Evolutionary conservation across 1,140 invertebrate species (phyloP).

Genomic region (Saccostrea glomerata): DNA sequence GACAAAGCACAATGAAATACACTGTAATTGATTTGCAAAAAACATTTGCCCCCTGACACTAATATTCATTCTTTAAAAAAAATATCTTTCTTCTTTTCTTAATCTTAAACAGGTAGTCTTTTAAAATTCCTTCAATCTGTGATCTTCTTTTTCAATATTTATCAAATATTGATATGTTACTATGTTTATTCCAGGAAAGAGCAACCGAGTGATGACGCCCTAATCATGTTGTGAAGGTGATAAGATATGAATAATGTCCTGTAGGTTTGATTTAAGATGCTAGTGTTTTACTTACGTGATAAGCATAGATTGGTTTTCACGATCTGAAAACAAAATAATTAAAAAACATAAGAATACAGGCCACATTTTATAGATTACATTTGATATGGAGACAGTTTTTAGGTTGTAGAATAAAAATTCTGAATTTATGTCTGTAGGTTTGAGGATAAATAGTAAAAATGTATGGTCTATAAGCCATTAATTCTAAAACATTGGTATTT

Average conservation of each 20-base stretch:
- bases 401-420: too few relatives aligned
- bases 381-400: too few relatives aligned
- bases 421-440: too few relatives aligned
- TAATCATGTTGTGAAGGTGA: neutral
- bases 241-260: neutral
- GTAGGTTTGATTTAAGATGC: neutral
- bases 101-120: neutral
- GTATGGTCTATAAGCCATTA: too few relatives aligned
- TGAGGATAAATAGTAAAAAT: too few relatives aligned
- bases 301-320: constrained; percentile 32
- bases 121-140: neutral
- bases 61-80: neutral
- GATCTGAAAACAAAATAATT: constrained; percentile 2
- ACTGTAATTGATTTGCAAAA: too few relatives aligned
- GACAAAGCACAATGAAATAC: too few relatives aligned
- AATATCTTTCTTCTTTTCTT: neutral
- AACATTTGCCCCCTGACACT: too few relatives aligned
- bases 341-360: neutral
- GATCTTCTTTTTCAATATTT: neutral
- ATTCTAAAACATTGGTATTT: too few relatives aligned
- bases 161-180: neutral
- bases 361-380: too few relatives aligned
- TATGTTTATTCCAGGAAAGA: neutral
- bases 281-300: constrained; percentile 23
- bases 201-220: constrained; percentile 3